Conservation (phyloP, 2,888 invertebrate species). For the Nemotelus pantherinus region DNA sequence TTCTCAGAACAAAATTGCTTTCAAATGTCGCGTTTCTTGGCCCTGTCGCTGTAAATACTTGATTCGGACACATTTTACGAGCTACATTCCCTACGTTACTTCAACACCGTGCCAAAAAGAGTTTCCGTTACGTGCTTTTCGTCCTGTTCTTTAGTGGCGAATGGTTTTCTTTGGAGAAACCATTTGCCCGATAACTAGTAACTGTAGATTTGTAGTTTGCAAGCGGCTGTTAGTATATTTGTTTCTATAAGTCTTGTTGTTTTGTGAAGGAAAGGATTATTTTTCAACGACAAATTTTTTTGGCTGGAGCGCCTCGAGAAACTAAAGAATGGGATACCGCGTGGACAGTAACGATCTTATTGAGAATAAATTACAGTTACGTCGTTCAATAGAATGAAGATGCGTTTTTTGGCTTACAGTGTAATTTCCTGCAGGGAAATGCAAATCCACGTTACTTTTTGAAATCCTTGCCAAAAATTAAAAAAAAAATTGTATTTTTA, state of each 20-base stretch:
- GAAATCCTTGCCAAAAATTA: no score
- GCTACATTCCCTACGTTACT: constrained; percentile 25
- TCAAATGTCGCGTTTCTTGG: constrained; percentile 36
- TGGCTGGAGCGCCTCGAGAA: no score
- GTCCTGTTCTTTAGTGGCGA: neutral
- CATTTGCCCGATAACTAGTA: no score
- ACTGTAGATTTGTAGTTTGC: neutral
- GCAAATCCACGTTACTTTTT: no score
- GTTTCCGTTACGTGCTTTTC: constrained; percentile 29
- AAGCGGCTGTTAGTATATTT: neutral
- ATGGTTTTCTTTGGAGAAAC: neutral
- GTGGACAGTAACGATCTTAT: no score
- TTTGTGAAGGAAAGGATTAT: neutral
- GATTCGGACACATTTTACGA: constrained; percentile 42
- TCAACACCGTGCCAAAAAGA: constrained; percentile 28
- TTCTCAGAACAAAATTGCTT: constrained; percentile 36
- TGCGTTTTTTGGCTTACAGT: no score
- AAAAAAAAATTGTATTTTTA: no score
- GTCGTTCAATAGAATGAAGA: no score
- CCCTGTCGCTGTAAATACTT: constrained; percentile 35
- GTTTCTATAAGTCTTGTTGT: neutral
- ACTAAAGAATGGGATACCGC: no score
- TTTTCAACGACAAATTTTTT: no score
- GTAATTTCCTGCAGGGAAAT: no score
- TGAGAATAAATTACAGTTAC: no score